Conservation (phyloP, 2,113 vertebrate species). For the Elanus axillaris region DNA sequence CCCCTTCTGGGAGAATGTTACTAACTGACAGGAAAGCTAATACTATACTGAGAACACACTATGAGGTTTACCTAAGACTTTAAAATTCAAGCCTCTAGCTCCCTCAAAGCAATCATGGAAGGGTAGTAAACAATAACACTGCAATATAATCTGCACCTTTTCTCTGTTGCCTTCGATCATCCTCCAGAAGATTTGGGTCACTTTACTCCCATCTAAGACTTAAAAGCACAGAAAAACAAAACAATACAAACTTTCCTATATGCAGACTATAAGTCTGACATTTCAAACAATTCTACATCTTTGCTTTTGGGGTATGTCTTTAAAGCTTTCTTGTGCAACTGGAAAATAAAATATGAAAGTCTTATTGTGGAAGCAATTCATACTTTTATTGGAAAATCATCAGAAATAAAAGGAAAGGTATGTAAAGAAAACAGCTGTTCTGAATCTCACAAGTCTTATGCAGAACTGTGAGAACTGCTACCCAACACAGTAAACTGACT, state of each 20-base stretch:
- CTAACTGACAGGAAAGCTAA: background rate
- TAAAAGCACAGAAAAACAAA: background rate
- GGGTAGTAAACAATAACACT: background rate
- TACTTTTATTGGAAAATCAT: background rate
- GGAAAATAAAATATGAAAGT: background rate
- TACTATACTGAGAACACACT: background rate
- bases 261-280: background rate
- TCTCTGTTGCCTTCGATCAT: background rate
- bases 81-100: background rate
- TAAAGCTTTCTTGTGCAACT: background rate
- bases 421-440: background rate
- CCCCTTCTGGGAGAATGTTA: background rate
- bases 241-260: background rate
- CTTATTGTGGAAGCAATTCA: background rate
- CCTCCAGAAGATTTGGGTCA: background rate
- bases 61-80: background rate
- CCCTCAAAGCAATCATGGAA: background rate
- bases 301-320: background rate
- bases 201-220: background rate
- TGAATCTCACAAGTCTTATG: background rate
- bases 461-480: background rate
- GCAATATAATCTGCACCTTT: background rate
- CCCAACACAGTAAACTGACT: background rate
- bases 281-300: background rate
- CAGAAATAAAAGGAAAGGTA: background rate